A percentile compares a stretch with the other conserved stretches of the same genome.
Evolutionary conservation across 1,140 invertebrate species (phyloP).

Genomic region (Drepana arcuata): DNA sequence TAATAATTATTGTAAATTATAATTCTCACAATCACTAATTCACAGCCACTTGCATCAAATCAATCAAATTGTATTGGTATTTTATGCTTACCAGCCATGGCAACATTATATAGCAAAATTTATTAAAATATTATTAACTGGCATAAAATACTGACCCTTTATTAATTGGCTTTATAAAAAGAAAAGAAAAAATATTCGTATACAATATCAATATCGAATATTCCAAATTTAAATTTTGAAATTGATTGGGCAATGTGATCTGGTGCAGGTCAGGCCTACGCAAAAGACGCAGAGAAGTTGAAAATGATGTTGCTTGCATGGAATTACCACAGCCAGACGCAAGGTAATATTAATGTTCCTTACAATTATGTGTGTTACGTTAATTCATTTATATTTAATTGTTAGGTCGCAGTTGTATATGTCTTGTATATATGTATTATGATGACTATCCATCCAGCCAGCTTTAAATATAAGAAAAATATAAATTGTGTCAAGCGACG

Average conservation of each 20-base stretch:
- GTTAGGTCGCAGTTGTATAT: too few species aligned
- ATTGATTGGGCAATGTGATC: constrained; percentile 64
- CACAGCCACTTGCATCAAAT: constrained; percentile 66
- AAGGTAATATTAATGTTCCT: too few species aligned
- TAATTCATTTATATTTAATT: too few species aligned
- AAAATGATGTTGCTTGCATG: constrained; percentile 88
- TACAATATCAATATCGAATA: not conserved
- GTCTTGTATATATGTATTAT: too few species aligned
- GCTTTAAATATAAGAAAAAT: too few species aligned
- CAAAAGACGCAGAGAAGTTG: constrained; percentile 88
- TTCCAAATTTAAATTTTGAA: constrained; percentile 35
- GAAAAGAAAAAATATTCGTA: constrained; percentile 5
- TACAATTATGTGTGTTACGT: too few species aligned
- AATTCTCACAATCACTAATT: not conserved
- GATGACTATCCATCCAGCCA: too few species aligned
- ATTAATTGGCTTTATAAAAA: constrained; percentile 44
- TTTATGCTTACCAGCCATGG: too few species aligned
- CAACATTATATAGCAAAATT: not conserved
- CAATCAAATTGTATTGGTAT: constrained; percentile 36
- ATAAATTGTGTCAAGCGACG: too few species aligned
- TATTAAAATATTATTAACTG: not conserved
- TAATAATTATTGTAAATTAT: not conserved
- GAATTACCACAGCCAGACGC: constrained; percentile 85
- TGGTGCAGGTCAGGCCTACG: constrained; percentile 73
- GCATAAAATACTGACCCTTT: constrained; percentile 33